phyloP scores from a whole-genome alignment of 1,140 invertebrate genomes.

The Macrobrachium nipponense region DNA sequence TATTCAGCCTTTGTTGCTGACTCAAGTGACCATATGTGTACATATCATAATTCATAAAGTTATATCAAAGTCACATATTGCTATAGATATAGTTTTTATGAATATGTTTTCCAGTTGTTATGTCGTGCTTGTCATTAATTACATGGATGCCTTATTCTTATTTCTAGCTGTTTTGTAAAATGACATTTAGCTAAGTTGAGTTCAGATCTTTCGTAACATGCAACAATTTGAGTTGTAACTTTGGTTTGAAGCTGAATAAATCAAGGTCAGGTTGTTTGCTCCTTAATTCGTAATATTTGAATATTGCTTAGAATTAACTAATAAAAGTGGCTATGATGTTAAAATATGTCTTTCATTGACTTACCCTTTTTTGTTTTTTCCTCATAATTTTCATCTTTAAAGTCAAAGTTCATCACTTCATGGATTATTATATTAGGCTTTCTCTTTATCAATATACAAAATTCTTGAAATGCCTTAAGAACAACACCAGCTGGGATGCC shows the following conservation, averaged over 20 bases:
- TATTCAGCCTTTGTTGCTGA: slow-evolving; percentile 27
- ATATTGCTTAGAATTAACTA: slow-evolving; percentile 41
- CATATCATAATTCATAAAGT: slow-evolving; percentile 44
- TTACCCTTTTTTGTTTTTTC: too few relatives aligned
- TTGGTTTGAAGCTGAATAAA: slow-evolving; percentile 42
- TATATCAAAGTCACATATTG: slow-evolving; percentile 42
- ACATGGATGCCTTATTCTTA: slow-evolving; percentile 39
- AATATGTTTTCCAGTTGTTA: slow-evolving; percentile 42
- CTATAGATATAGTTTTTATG: slow-evolving; percentile 45
- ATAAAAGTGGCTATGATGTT: slow-evolving; percentile 47
- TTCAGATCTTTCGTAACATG: not conserved
- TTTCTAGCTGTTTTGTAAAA: slow-evolving; percentile 17
- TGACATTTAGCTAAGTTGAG: slow-evolving; percentile 16
- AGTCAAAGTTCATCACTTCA: too few relatives aligned
- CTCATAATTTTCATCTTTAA: too few relatives aligned
- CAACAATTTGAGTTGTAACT: slow-evolving; percentile 29
- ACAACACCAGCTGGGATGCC: too few relatives aligned
- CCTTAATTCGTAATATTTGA: slow-evolving; percentile 47
- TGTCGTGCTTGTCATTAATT: slow-evolving; percentile 33
- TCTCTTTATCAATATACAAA: too few relatives aligned
- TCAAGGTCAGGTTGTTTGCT: slow-evolving; percentile 45
- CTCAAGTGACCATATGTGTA: slow-evolving; percentile 52
- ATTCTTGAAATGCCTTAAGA: too few relatives aligned
- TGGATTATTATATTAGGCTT: too few relatives aligned
- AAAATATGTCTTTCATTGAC: not conserved